Percentiles rank a stretch among this genome's conserved stretches.
Conservation (phyloP, 2,888 invertebrate species). For the Boloria euphrosyne region DNA sequence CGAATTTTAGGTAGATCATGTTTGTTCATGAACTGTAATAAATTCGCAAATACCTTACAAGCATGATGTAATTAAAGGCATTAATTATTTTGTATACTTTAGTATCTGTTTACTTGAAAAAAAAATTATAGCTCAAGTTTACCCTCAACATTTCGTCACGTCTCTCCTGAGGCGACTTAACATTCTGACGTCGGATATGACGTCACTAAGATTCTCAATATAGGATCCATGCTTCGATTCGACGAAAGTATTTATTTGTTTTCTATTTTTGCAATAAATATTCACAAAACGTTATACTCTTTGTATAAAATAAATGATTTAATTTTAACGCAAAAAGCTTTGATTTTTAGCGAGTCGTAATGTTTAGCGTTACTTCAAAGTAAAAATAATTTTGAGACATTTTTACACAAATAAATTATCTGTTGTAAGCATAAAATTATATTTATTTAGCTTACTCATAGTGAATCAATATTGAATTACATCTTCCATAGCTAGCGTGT, state of each 20-base stretch:
- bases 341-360: no score
- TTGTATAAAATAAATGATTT: no score
- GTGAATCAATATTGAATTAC: not conserved
- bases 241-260: constrained; percentile 12
- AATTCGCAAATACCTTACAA: no score
- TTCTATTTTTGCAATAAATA: constrained; percentile 2
- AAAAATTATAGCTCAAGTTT: not conserved
- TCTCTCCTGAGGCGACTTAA: constrained; percentile 16
- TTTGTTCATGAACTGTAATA: no score
- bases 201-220: constrained; percentile 16
- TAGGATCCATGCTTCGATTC: constrained; percentile 6
- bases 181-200: constrained; percentile 18
- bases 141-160: constrained; percentile 3
- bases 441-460: not conserved
- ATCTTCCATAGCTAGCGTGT: not conserved
- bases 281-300: no score
- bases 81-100: no score
- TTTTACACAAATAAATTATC: not conserved
- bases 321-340: no score
- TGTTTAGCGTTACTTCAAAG: no score
- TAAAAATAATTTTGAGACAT: not conserved
- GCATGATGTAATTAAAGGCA: no score
- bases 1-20: no score
- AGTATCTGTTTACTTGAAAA: no score
- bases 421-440: not conserved